phyloP scores from a whole-genome alignment of 1,140 invertebrate genomes.

The Yoshiicerus persimilis region DNA sequence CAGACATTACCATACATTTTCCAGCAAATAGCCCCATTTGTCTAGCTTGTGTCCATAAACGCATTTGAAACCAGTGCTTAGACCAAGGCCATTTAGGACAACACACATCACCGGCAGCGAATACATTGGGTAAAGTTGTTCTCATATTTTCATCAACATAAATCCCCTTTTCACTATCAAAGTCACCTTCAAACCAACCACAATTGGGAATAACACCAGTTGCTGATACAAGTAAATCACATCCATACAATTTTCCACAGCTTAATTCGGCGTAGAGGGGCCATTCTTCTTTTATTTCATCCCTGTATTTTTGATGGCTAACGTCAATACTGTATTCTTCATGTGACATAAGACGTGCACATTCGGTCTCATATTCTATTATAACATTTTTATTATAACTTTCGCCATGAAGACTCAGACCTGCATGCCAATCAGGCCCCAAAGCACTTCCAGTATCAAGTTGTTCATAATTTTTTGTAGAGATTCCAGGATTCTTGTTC shows the following conservation, averaged over 20 bases:
- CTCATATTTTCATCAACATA: constrained; percentile 82
- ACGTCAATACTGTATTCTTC: constrained; percentile 1
- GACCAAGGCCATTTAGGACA: constrained; percentile 69
- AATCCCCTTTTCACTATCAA: constrained; percentile 71
- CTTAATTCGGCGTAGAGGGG: constrained; percentile 72
- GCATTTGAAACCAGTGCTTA: constrained; percentile 90
- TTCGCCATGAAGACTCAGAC: constrained; percentile 65
- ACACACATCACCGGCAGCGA: constrained; percentile 94
- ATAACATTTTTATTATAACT: constrained; percentile 52
- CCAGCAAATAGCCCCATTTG: constrained; percentile 96
- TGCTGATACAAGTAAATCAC: constrained; percentile 93
- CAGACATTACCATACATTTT: constrained; percentile 77
- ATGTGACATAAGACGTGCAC: background rate
- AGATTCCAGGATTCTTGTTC: background rate
- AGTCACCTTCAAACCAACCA: constrained; percentile 57
- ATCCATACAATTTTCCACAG: constrained; percentile 73
- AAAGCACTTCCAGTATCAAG: constrained; percentile 74
- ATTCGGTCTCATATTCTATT: constrained; percentile 64
- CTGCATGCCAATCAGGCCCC: constrained; percentile 90
- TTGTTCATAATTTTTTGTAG: background rate
- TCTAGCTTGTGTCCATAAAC: constrained; percentile 95
- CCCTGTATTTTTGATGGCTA: background rate
- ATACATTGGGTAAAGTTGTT: constrained; percentile 77
- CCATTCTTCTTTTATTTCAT: constrained; percentile 58
- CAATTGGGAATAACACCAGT: constrained; percentile 83